These are phyloP conservation scores for Neuroterus valhalla DNA, from an alignment of 1,140 invertebrate species.

Conservation along the genomic window DNA sequence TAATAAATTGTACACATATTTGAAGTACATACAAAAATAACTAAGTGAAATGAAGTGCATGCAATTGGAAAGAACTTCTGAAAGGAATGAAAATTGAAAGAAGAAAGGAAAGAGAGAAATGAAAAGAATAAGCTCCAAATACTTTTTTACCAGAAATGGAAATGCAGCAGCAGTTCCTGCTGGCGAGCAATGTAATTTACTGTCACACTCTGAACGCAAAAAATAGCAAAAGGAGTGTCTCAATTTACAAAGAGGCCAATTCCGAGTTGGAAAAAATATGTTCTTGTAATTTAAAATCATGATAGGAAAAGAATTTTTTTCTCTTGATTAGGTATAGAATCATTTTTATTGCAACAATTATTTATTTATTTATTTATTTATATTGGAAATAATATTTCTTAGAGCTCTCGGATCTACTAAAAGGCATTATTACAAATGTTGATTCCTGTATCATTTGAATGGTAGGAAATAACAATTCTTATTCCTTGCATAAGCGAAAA, in stretches of 20 bases:
- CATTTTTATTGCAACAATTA: not conserved
- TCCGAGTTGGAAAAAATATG: not conserved
- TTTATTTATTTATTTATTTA: too few species aligned
- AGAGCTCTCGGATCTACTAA: too few species aligned
- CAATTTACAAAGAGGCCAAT: constrained; percentile 2
- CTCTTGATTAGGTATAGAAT: not conserved
- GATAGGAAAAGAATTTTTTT: not conserved
- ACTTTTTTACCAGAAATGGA: not conserved
- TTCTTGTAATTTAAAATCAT: constrained; percentile 12
- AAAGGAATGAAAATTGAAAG: not conserved
- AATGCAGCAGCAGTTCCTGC: not conserved
- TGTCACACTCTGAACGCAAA: not conserved
- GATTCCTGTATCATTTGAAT: too few species aligned
- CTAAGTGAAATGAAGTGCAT: not conserved
- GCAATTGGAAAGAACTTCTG: not conserved
- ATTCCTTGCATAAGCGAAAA: too few species aligned
- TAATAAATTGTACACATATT: too few species aligned
- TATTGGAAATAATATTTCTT: not conserved
- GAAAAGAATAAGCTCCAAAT: not conserved
- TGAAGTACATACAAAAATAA: not conserved
- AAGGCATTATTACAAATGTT: too few species aligned
- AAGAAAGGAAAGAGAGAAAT: not conserved
- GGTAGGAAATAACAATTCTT: too few species aligned
- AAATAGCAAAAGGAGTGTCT: not conserved
- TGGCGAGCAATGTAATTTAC: constrained; percentile 3